A percentile compares a stretch with the other conserved stretches of the same genome.
Evolutionary conservation across 2,113 vertebrate genomes (phyloP).

Genomic region (Triplophysa rosa): DNA sequence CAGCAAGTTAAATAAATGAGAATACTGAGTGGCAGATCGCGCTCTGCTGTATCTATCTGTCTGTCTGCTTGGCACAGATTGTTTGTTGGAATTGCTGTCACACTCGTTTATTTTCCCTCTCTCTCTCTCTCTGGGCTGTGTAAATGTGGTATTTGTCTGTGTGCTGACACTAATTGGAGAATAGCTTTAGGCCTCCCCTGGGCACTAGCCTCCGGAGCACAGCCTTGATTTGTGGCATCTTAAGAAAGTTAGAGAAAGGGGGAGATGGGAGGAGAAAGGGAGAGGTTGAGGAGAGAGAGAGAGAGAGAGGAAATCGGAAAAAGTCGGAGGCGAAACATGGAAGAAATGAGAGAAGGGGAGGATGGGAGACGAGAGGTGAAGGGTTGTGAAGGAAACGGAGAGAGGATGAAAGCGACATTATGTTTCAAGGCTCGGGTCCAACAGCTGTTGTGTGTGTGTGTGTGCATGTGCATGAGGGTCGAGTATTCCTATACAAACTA

Average conservation of each 20-base stretch:
- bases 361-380: constrained; percentile 38
- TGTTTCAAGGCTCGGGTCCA: constrained; percentile 2
- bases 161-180: constrained; percentile 79
- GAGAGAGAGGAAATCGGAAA: neutral
- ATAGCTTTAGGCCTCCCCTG: constrained; percentile 71
- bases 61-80: constrained; percentile 62
- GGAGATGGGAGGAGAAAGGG: constrained; percentile 19
- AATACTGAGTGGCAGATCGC: constrained; percentile 37
- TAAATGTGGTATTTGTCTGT: constrained; percentile 70
- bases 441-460: neutral
- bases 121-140: constrained; percentile 49
- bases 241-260: constrained; percentile 63
- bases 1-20: constrained; percentile 21
- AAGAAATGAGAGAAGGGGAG: constrained; percentile 31
- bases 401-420: constrained; percentile 15
- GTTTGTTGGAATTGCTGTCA: constrained; percentile 75
- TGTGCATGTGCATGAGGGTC: neutral
- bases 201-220: constrained; percentile 66
- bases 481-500: constrained; percentile 3
- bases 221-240: constrained; percentile 74
- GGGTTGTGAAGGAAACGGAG: neutral
- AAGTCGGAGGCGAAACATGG: constrained; percentile 15
- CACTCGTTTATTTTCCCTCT: constrained; percentile 69
- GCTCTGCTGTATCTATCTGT: constrained; percentile 55
- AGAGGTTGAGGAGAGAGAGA: neutral